These are phyloP conservation scores for Syngnathus scovelli DNA, from an alignment of 2,113 vertebrate genomes.

Conservation along the genomic window DNA sequence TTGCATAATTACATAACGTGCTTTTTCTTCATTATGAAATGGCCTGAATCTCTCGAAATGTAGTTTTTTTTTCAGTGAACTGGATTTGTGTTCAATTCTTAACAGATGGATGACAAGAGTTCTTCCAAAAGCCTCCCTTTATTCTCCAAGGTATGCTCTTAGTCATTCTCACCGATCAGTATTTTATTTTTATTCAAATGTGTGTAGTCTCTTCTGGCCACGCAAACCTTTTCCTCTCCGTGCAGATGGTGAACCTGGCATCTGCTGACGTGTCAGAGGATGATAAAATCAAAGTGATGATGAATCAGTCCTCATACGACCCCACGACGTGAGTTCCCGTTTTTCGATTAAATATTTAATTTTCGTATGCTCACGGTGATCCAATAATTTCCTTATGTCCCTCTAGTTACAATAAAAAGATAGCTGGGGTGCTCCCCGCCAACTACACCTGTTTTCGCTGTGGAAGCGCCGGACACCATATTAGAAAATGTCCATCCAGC, in stretches of 20 bases:
- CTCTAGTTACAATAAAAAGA: constrained; percentile 86
- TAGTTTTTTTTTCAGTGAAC: neutral
- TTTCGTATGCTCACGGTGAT: neutral
- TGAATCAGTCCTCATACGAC: constrained; percentile 91
- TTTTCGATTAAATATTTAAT: neutral
- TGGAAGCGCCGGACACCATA: constrained; percentile 90
- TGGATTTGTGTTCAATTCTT: constrained; percentile 54
- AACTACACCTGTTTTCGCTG: constrained; percentile 95
- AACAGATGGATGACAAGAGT: constrained; percentile 92
- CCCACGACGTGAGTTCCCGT: constrained; percentile 82
- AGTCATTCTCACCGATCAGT: neutral
- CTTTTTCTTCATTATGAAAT: neutral
- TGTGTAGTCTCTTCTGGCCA: neutral
- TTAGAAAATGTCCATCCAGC: constrained; percentile 89
- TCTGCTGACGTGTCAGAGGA: constrained; percentile 93
- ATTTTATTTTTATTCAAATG: neutral
- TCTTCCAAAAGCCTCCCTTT: constrained; percentile 85
- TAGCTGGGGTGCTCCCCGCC: constrained; percentile 76
- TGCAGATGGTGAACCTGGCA: constrained; percentile 96
- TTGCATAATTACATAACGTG: neutral
- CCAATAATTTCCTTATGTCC: neutral
- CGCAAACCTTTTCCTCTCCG: constrained; percentile 16
- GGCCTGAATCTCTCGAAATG: neutral
- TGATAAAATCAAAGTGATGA: constrained; percentile 97
- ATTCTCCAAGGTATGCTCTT: constrained; percentile 86